Percentiles rank a stretch among this genome's conserved stretches.
Evolutionary conservation across 2,888 invertebrate genomes (phyloP).

Genomic region (Xylota sylvarum): DNA sequence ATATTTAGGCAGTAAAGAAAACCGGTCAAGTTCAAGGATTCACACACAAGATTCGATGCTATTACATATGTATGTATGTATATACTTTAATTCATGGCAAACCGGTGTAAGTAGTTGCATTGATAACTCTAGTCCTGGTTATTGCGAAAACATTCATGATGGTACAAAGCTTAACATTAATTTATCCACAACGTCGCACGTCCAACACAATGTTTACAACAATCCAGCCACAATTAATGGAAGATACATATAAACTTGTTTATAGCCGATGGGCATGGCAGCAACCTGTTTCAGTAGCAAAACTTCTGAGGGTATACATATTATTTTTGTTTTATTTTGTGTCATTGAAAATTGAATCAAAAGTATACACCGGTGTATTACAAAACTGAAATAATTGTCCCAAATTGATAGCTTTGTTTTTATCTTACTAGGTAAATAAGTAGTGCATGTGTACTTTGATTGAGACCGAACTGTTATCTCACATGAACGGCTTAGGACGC

Average conservation of each 20-base stretch:
- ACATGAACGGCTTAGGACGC: too few species aligned
- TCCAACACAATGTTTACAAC: not conserved
- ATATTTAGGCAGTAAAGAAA: not conserved
- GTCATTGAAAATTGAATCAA: not conserved
- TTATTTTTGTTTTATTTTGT: not conserved
- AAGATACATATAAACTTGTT: not conserved
- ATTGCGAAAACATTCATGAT: not conserved
- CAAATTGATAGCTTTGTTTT: too few species aligned
- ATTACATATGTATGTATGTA: too few species aligned
- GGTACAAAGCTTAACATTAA: not conserved
- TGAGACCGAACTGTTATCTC: too few species aligned
- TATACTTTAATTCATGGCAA: not conserved
- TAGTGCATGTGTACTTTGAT: too few species aligned
- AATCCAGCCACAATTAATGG: not conserved
- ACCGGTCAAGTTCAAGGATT: constrained; percentile 16
- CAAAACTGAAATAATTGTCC: too few species aligned
- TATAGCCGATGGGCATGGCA: not conserved
- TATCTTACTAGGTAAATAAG: too few species aligned
- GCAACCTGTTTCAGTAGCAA: constrained; percentile 5
- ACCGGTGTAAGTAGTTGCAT: not conserved
- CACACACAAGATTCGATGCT: not conserved
- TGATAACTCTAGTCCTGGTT: not conserved
- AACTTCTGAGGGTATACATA: not conserved
- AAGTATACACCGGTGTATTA: not conserved
- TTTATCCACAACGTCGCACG: not conserved